A percentile compares a stretch with the other conserved stretches of the same genome.
These are phyloP conservation scores for Liodrosophila aerea DNA, from an alignment of 2,888 invertebrate species.

Conservation along the genomic window DNA sequence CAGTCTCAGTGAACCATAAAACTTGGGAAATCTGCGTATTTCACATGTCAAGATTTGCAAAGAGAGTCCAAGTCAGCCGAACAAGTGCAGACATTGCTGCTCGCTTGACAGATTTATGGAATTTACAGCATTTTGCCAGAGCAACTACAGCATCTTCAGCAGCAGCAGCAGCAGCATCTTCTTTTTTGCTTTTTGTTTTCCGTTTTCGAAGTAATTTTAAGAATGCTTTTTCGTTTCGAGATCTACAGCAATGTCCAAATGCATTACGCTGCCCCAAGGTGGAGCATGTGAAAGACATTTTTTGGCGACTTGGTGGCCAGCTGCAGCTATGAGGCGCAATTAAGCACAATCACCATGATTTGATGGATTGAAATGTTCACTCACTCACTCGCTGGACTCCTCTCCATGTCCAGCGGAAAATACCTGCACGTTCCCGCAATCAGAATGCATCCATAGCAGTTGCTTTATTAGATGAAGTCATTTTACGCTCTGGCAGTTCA, in stretches of 20 bases:
- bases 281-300: conserved; percentile 17
- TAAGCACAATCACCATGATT: conserved; percentile 67
- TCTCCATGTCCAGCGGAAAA: conserved; percentile 27
- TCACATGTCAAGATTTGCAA: conserved; percentile 75
- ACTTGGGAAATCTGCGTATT: conserved; percentile 78
- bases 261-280: conserved; percentile 6
- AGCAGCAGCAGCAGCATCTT: conserved; percentile 28
- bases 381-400: too few relatives aligned
- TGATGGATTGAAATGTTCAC: conserved; percentile 61
- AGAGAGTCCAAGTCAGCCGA: conserved; percentile 38
- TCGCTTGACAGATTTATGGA: conserved; percentile 79
- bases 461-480: background rate
- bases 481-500: background rate
- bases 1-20: conserved; percentile 73
- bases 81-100: conserved; percentile 71
- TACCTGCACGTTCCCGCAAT: conserved; percentile 25
- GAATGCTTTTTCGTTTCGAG: conserved; percentile 49
- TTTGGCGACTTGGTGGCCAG: conserved; percentile 15
- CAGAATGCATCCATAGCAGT: conserved; percentile 1
- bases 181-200: conserved; percentile 14
- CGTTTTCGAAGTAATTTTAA: conserved; percentile 36
- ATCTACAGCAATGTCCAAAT: conserved; percentile 50
- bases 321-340: conserved; percentile 54
- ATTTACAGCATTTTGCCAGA: conserved; percentile 68
- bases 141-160: conserved; percentile 34